Evolutionary conservation across 2,797 vertebrate species (phyloP), one percentile per base, ranked within the genome.

Genomic region (Chelon labrosus): DNA sequence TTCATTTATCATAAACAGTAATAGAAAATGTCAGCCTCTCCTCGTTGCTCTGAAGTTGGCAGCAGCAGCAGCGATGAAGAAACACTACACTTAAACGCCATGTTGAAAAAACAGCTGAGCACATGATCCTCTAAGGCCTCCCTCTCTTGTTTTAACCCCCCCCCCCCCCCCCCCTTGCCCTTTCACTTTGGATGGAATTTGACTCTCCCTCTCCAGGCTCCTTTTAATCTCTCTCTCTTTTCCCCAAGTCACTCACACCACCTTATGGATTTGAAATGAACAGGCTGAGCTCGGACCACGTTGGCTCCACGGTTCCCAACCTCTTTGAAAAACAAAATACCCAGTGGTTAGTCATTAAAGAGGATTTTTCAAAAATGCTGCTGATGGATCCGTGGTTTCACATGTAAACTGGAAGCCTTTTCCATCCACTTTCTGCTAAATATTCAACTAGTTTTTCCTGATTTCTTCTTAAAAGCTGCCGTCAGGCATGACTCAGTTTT

Each of bases 71-170:
- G 27, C 20, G 31, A 12, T 11, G 47, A 47, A 70, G 53, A 50
- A 85, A 78, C 57, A 50, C 46, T 7, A 12, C 57, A 37, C 70
- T 73, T n/a, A 16, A 10, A 31, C 70, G 20, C 44, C 74, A 79
- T 70, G 56, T 56, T 65, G 46, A 31, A 57, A 61, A 80, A 82
- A 71, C 76, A 79, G 82, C 80, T 74, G 80, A 83, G 57, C 57
- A 56, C 41, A 54, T 61, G 56, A 10, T 54, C 56, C 65, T 70
- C 66, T 12, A 42, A 65, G 64, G 39, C 42, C 19, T 46, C 55
- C n/a, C 51, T 22, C 22, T 3, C 22, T 22, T 3, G 49, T 62
- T 53, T 41, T 20, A 5, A n/a, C n/a, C 31, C 4, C 4, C 31
- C 31, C 31, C 31, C 1, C 31, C 31, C 31, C 60, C 65, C 59